Evolutionary conservation across 2,113 vertebrate genomes (phyloP), one percentile per base, ranked within the genome.

Genomic region (Varanus salvator): DNA sequence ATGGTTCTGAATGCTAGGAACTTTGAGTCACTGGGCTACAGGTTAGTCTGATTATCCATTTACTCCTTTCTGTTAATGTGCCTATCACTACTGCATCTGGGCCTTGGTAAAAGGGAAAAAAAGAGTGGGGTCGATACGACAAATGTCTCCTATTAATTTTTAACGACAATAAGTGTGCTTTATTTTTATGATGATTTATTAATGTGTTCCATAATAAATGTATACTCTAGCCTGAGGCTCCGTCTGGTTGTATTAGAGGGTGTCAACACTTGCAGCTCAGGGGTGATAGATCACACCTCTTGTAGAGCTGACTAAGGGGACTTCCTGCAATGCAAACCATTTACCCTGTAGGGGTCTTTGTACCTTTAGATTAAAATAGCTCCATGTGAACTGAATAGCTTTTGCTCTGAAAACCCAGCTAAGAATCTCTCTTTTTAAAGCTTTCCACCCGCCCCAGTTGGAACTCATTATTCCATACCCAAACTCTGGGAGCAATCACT

Each of bases 141-240:
- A 95, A 92, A 86, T 34, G 54, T 82, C 91, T 66, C 44, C 14
- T 17, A 57, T 94, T 94, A 94, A 96, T 95, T 96, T 97, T 95
- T 97, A 95, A 97, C 89, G 81, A 68, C 78, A 93, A 93, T 94
- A 93, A 93, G 88, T 69, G 71, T 88, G 64, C 75, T 95, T 93
- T 95, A 84, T 96, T 95, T 96, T 94, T 88, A 89, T 90, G 38
- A 91, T 96, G 92, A 95, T 95, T 96, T 97, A 96, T 96, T 97
- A 92, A 96, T 83, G 48, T 1, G 76, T 68, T 94, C 95, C 90
- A 93, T 94, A 94, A 95, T 95, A 96, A 96, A 96, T 88, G 88
- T 90, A 96, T 50, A 96, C 71, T 64, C 69, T 93, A 84, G 80
- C 92, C 88, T 5, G 2, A 91, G 92, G 95, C 93, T 93, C 90